Evolutionary conservation across 2,888 invertebrate genomes (phyloP).

Genomic region (Morpho achilles): DNA sequence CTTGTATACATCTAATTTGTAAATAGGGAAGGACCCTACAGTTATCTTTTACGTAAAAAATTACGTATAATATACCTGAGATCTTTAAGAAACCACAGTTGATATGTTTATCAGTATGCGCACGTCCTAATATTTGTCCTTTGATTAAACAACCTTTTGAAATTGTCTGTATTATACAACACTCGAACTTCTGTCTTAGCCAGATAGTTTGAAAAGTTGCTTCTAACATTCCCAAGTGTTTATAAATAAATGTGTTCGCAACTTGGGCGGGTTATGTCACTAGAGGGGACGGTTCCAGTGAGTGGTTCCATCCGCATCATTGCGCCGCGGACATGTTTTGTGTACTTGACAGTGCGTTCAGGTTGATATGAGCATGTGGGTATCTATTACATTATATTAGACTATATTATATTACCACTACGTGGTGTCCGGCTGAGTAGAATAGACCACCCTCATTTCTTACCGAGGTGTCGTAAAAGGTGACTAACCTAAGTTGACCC

Average conservation of each 20-base stretch:
- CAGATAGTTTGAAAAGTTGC: slow-evolving; percentile 10
- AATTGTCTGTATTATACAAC: slow-evolving; percentile 21
- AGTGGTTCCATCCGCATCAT: slow-evolving; percentile 49
- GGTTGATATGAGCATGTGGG: slow-evolving; percentile 28
- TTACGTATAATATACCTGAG: background rate
- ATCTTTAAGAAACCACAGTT: background rate
- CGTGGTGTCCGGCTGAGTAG: too few relatives aligned
- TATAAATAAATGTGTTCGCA: background rate
- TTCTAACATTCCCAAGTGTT: background rate
- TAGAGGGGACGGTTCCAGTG: slow-evolving; percentile 43
- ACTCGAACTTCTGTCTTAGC: slow-evolving; percentile 21
- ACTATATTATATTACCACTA: too few relatives aligned
- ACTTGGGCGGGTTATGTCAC: slow-evolving; percentile 33
- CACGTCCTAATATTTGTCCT: background rate
- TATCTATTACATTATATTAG: slow-evolving; percentile 2
- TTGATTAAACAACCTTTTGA: slow-evolving; percentile 14
- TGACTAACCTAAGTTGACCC: too few relatives aligned
- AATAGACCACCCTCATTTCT: too few relatives aligned
- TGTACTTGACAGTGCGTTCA: slow-evolving; percentile 44
- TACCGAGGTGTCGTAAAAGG: too few relatives aligned
- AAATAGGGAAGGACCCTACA: background rate
- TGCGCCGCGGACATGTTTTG: slow-evolving; percentile 50
- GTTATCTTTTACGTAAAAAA: background rate
- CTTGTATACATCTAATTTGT: too few relatives aligned
- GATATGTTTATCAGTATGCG: background rate